Evolutionary conservation across 2,113 vertebrate species (phyloP).

Genomic region (Dicerorhinus sumatrensis): DNA sequence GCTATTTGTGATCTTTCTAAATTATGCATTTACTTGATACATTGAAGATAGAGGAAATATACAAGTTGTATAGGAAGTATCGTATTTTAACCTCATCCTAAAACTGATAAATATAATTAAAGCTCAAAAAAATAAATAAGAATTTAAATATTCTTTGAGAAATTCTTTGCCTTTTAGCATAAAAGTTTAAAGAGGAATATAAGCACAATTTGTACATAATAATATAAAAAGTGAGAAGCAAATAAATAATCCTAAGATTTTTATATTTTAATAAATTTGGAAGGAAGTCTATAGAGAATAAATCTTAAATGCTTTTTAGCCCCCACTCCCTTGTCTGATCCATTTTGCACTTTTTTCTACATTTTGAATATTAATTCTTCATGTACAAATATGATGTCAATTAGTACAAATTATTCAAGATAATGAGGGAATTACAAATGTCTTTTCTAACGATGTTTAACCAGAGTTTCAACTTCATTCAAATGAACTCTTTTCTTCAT

Average conservation of each 20-base stretch:
- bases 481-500: background rate
- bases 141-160: background rate
- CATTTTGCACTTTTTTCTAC: background rate
- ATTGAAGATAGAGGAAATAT: background rate
- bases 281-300: conserved; percentile 43
- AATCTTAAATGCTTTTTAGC: background rate
- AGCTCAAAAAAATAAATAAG: background rate
- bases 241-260: background rate
- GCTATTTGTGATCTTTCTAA: background rate
- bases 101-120: conserved; percentile 36
- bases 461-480: background rate
- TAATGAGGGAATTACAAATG: background rate
- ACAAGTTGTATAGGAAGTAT: background rate
- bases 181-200: background rate
- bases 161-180: conserved; percentile 24
- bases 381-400: background rate
- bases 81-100: background rate
- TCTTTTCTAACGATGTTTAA: background rate
- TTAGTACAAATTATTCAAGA: conserved; percentile 19
- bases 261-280: background rate
- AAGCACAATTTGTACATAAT: background rate
- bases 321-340: background rate
- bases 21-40: background rate
- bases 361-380: conserved; percentile 24
- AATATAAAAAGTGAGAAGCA: background rate